Conservation (phyloP, 2,113 vertebrate species). For the Catagonus wagneri region DNA sequence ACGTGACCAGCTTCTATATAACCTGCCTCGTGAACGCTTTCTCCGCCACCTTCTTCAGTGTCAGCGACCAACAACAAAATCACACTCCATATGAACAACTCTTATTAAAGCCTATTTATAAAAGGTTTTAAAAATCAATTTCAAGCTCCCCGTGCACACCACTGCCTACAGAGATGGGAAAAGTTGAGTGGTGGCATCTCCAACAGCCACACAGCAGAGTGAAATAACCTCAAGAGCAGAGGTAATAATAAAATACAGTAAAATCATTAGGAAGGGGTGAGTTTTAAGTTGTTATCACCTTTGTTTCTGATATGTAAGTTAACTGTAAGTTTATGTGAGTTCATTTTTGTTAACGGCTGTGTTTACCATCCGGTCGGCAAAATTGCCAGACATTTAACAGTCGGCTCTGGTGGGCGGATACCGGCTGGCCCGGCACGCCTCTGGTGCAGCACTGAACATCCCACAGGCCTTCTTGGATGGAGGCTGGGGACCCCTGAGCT, state of each 20-base stretch:
- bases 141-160: neutral
- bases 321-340: neutral
- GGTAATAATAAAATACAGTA: neutral
- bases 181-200: accelerated
- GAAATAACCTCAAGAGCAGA: too few relatives aligned
- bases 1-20: neutral
- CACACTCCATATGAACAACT: neutral
- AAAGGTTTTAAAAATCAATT: neutral
- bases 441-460: neutral
- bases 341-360: neutral
- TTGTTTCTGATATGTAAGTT: neutral
- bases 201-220: accelerated
- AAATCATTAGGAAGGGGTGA: neutral
- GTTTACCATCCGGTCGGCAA: neutral
- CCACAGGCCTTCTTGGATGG: accelerated
- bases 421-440: neutral
- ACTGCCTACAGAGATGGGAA: neutral
- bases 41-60: too few relatives aligned
- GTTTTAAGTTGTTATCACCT: neutral
- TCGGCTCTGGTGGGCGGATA: accelerated
- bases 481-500: neutral
- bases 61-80: neutral
- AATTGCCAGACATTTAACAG: neutral
- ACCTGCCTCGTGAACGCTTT: neutral
- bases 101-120: neutral